Conservation (phyloP, 2,797 vertebrate species). For the Pangasius krempfi region DNA sequence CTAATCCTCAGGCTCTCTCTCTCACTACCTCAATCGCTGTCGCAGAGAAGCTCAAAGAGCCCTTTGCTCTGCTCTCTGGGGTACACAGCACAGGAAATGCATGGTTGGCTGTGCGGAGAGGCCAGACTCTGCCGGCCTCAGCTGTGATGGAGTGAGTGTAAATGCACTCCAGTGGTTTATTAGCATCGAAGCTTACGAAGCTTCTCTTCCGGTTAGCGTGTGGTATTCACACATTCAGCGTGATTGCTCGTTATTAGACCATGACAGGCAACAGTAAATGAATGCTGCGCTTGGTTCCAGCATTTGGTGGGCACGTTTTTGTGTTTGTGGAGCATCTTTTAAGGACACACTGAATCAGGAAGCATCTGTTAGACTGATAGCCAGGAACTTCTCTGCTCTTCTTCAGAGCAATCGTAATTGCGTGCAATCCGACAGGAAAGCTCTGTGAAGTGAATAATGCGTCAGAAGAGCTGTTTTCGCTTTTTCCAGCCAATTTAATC, state of each 20-base stretch:
- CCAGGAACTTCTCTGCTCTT: constrained; percentile 18
- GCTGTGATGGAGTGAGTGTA: constrained; percentile 10
- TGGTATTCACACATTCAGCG: neutral
- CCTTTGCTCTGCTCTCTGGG: constrained; percentile 19
- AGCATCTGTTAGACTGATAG: constrained; percentile 18
- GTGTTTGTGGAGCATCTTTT: constrained; percentile 7
- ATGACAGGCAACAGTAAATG: neutral
- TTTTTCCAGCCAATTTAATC: constrained; percentile 70
- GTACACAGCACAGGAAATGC: constrained; percentile 20
- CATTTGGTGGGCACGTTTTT: neutral
- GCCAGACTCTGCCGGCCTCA: neutral
- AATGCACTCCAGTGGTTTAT: constrained; percentile 38
- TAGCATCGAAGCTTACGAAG: constrained; percentile 14
- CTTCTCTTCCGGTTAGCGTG: neutral
- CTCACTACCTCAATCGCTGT: neutral
- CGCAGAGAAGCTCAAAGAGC: constrained; percentile 4
- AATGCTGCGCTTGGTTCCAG: neutral
- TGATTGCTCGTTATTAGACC: neutral
- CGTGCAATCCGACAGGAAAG: constrained; percentile 40
- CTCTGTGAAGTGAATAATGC: constrained; percentile 60
- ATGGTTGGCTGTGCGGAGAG: constrained; percentile 3
- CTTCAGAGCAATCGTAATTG: constrained; percentile 30
- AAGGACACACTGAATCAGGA: constrained; percentile 17
- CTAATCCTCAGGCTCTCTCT: constrained; percentile 38
- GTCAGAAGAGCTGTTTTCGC: constrained; percentile 57